phyloP scores from a whole-genome alignment of 2,797 vertebrate genomes.

The Margarornis squamiger region DNA sequence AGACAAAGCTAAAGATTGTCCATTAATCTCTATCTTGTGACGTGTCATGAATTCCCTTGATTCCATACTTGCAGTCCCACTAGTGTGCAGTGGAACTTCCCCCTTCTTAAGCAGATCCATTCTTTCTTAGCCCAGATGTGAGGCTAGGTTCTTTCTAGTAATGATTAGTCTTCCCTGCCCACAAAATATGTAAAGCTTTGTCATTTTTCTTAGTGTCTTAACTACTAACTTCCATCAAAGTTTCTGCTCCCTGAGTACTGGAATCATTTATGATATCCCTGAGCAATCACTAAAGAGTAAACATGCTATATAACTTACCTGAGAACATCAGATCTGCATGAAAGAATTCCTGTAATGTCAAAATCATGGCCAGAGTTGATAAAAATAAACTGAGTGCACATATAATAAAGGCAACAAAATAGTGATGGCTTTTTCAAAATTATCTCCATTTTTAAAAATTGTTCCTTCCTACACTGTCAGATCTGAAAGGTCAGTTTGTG shows the following conservation, averaged over 20 bases:
- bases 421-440: neutral
- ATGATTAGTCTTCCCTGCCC: neutral
- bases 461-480: neutral
- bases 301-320: neutral
- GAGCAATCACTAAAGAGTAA: neutral
- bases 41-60: neutral
- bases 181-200: neutral
- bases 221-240: neutral
- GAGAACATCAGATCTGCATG: neutral
- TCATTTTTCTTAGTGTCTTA: neutral
- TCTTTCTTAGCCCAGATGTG: neutral
- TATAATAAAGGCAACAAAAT: neutral
- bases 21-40: neutral
- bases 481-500: neutral
- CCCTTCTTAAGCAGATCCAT: neutral
- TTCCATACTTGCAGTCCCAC: neutral
- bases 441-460: neutral
- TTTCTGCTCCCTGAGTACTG: neutral
- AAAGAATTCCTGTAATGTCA: neutral
- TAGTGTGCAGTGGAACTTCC: neutral
- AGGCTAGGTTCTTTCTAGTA: neutral
- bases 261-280: neutral
- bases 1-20: neutral
- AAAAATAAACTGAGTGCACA: conserved; percentile 2
- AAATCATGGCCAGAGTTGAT: neutral